Conservation (phyloP, 1,140 invertebrate genomes). For the Euura saliciscinereae region DNA sequence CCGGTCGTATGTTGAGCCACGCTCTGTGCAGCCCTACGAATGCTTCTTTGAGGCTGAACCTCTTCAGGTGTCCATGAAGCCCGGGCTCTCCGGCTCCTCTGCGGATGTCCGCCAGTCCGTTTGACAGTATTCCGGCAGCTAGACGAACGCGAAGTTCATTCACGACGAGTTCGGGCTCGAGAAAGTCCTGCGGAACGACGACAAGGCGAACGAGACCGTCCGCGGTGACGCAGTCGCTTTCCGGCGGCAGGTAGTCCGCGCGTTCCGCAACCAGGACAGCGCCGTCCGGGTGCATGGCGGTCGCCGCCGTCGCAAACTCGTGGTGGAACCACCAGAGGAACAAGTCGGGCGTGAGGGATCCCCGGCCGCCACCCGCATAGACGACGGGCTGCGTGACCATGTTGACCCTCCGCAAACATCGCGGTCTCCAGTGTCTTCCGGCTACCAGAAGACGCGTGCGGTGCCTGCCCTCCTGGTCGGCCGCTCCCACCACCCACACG, state of each 20-base stretch:
- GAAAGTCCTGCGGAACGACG: conserved; percentile 41
- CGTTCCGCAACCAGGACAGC: conserved; percentile 55
- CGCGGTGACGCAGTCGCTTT: conserved; percentile 50
- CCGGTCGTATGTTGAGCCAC: conserved; percentile 57
- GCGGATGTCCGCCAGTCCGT: conserved; percentile 20
- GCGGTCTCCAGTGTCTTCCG: conserved; percentile 59
- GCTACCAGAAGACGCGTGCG: conserved; percentile 59
- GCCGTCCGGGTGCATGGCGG: conserved; percentile 57
- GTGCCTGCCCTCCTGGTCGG: conserved; percentile 59
- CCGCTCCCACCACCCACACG: conserved; percentile 61
- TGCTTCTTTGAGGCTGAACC: conserved; percentile 59
- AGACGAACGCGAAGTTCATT: conserved; percentile 55
- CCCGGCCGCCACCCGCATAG: conserved; percentile 61
- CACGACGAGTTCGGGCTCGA: conserved; percentile 47
- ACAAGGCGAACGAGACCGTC: conserved; percentile 54
- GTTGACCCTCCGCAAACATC: conserved; percentile 59
- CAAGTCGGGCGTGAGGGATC: conserved; percentile 56
- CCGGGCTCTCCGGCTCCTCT: conserved; percentile 27
- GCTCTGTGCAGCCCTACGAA: conserved; percentile 60
- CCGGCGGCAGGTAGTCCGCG: conserved; percentile 50
- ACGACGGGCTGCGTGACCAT: conserved; percentile 63
- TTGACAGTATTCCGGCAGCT: conserved; percentile 48
- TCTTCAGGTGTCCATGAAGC: conserved; percentile 43
- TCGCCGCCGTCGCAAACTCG: conserved; percentile 59
- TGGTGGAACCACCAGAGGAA: conserved; percentile 64